Evolutionary conservation across 64 coral and sea anemone species (phyloP).

Genomic region (Actinia tenebrosa): DNA sequence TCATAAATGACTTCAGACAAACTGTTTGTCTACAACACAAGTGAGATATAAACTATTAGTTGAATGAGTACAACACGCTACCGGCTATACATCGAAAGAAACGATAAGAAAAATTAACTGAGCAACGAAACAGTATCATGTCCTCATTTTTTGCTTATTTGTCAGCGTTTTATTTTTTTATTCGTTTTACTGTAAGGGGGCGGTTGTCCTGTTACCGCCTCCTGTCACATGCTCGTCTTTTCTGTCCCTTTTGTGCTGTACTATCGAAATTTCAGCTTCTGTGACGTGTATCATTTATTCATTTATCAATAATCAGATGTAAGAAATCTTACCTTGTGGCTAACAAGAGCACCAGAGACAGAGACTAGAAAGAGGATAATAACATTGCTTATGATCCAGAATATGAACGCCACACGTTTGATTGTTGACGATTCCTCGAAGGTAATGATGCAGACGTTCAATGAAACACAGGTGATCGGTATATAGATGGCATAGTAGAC

Average conservation of each 20-base stretch:
- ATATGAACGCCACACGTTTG: background rate
- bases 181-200: no score
- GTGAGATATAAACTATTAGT: background rate
- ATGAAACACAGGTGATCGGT: background rate
- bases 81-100: no score
- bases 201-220: no score
- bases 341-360: constrained; percentile 6
- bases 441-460: background rate
- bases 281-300: no score
- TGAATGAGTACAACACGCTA: background rate
- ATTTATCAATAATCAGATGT: background rate
- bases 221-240: no score
- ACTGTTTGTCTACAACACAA: background rate
- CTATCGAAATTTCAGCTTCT: no score
- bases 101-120: no score
- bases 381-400: background rate
- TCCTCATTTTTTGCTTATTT: no score
- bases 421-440: background rate
- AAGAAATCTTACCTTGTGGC: background rate
- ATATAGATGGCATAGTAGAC: background rate
- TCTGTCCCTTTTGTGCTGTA: no score
- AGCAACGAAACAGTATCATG: no score
- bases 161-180: no score
- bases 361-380: background rate
- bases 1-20: constrained; percentile 14